Percentiles rank a stretch among this genome's conserved stretches.
phyloP scores from a whole-genome alignment of 2,888 invertebrate genomes.

The Mylabris sibirica region DNA sequence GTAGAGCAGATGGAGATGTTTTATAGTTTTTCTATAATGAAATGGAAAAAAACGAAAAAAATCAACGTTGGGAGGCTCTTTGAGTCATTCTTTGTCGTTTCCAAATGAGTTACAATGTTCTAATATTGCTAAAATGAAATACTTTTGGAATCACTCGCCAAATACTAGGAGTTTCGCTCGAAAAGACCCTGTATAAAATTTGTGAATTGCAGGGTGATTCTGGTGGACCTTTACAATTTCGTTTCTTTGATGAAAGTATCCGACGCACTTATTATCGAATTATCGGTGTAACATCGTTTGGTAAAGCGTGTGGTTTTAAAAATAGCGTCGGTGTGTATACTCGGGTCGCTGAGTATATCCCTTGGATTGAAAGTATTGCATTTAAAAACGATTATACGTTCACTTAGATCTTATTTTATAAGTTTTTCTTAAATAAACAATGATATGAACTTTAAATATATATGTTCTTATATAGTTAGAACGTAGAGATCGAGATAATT shows the following conservation, averaged over 20 bases:
- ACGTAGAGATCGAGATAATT: background rate
- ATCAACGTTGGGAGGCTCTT: too few species aligned
- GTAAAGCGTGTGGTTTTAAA: slow-evolving; percentile 58
- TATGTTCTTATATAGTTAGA: background rate
- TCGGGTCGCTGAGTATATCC: slow-evolving; percentile 60
- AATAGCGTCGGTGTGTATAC: slow-evolving; percentile 61
- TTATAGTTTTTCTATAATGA: too few species aligned
- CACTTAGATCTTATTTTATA: too few species aligned
- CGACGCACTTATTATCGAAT: slow-evolving; percentile 63
- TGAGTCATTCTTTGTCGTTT: too few species aligned
- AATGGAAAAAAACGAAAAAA: too few species aligned
- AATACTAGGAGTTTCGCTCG: too few species aligned
- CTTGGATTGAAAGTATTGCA: slow-evolving; percentile 64
- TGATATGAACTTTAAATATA: background rate
- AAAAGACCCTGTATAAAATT: too few species aligned
- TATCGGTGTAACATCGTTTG: slow-evolving; percentile 63
- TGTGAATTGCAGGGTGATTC: slow-evolving; percentile 66
- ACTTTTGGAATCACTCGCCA: too few species aligned
- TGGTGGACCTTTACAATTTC: slow-evolving; percentile 68
- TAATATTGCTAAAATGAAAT: too few species aligned
- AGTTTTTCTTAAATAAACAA: background rate
- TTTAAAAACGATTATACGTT: slow-evolving; percentile 50
- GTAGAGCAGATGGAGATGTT: too few species aligned
- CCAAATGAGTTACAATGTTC: too few species aligned
- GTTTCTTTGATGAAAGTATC: slow-evolving; percentile 41